Base-by-base conservation (phyloP, 2,888 invertebrate species). In the Allygus modestus region DNA sequence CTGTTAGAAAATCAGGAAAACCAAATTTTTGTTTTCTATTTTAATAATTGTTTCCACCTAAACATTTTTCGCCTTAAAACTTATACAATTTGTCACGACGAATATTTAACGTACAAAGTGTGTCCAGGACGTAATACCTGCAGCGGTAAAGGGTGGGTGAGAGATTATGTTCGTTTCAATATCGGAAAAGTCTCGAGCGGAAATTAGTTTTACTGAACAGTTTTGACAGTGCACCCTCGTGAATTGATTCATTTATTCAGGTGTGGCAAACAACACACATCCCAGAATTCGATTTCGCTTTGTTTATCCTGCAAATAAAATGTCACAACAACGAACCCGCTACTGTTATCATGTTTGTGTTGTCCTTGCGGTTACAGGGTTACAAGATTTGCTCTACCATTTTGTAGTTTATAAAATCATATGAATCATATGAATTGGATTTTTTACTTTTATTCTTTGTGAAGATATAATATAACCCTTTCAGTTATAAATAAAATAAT, bases 201-300 rank as follows among this genome's bases (percentile, higher is more conserved):
- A 65, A 28, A 65, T 65, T 65, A 65, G 26, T 65, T 65, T 65
- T 65, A 65, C 65, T 31, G 65, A 65, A 65, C 65, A 65, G 65
- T 26, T 65, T 28, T 65, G 65, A 65, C 65, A 65, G 17, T 15
- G 65, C 28, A 1, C 65, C 65, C 65, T 31, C 65, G 65, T 15
- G 65, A 31, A 65, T 65, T 65, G 65, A 65, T 65, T 28, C 65
- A 65, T 65, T 65, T 65, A 65, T 65, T 65, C 65, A 65, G 65
- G 65, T 65, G 31, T 65, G 1, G 65, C 65, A 65, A 65, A 65
- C 65, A 65, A 65, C 28, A 31, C 65, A 65, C 65, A 65, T 65
- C 65, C 65, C 65, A 15, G 15, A 65, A 65, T 65, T 65, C 65
- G 65, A 65, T 65, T 65, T 28, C 28, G 65, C 65, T 65, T 65